Conservation (phyloP, 2,113 vertebrate genomes). For the Gopherus evgoodei region DNA sequence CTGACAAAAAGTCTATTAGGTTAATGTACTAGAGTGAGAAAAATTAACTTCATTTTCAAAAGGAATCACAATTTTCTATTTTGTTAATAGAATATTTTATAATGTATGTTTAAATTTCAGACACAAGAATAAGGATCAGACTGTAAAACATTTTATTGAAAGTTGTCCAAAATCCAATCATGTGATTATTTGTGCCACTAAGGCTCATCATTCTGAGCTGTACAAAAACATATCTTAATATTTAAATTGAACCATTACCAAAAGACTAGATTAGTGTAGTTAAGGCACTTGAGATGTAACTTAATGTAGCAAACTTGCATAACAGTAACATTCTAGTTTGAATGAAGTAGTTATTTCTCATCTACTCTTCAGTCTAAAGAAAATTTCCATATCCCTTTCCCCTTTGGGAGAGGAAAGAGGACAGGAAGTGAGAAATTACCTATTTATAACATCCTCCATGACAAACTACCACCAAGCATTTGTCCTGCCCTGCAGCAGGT, state of each 20-base stretch:
- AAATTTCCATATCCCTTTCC: not conserved
- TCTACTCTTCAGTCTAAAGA: constrained; percentile 7
- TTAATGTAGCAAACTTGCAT: constrained; percentile 67
- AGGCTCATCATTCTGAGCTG: constrained; percentile 53
- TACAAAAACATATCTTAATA: constrained; percentile 67
- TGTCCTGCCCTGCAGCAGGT: not conserved
- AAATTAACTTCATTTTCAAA: not conserved
- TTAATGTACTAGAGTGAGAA: not conserved
- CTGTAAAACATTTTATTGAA: constrained; percentile 80
- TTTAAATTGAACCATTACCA: constrained; percentile 57
- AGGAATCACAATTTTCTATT: not conserved
- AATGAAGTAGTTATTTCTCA: constrained; percentile 25
- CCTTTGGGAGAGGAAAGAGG: not conserved
- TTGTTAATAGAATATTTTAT: not conserved
- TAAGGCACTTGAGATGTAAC: constrained; percentile 84
- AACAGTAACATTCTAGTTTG: constrained; percentile 58
- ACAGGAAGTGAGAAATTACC: constrained; percentile 30
- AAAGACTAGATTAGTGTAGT: constrained; percentile 69
- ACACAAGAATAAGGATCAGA: constrained; percentile 48
- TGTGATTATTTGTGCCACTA: constrained; percentile 58
- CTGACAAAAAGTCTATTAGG: not conserved
- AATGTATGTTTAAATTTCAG: not conserved
- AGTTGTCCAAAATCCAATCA: constrained; percentile 71
- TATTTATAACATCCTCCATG: not conserved
- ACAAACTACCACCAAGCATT: not conserved